These are phyloP conservation scores for Danionella cerebrum DNA, from an alignment of 2,113 vertebrate genomes.

Conservation along the genomic window DNA sequence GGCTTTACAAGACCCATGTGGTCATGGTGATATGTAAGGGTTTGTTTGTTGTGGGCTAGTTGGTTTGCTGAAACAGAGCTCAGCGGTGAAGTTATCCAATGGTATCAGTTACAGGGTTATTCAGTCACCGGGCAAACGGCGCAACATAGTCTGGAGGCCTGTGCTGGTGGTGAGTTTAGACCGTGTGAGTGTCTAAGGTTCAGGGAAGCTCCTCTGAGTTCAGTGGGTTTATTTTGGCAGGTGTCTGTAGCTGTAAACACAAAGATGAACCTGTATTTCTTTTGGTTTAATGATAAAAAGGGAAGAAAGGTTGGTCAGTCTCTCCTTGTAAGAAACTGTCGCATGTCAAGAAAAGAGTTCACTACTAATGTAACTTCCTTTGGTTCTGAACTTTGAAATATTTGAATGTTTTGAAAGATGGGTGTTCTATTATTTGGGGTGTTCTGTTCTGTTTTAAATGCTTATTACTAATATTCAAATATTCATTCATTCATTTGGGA, in stretches of 20 bases:
- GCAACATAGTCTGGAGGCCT: background rate
- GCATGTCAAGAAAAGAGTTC: too few relatives aligned
- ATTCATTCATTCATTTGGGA: too few relatives aligned
- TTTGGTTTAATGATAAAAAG: too few relatives aligned
- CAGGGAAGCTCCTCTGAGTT: constrained; percentile 20
- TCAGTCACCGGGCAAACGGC: background rate
- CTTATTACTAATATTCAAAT: too few relatives aligned
- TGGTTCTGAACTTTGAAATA: too few relatives aligned
- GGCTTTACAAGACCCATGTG: background rate
- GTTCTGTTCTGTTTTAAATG: too few relatives aligned
- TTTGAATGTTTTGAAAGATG: too few relatives aligned
- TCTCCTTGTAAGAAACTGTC: too few relatives aligned
- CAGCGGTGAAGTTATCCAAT: background rate
- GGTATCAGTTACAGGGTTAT: constrained; percentile 1
- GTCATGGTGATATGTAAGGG: constrained; percentile 4
- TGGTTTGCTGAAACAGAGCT: constrained; percentile 5
- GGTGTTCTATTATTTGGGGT: too few relatives aligned
- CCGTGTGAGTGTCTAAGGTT: constrained; percentile 1
- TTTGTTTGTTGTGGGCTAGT: constrained; percentile 7
- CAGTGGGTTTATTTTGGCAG: constrained; percentile 51
- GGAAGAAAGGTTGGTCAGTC: too few relatives aligned
- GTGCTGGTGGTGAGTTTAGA: background rate
- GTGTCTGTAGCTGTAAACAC: constrained; percentile 59
- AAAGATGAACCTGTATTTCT: too few relatives aligned
- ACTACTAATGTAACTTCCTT: too few relatives aligned